These are phyloP conservation scores for Zeuzera pyrina DNA, from an alignment of 2,888 invertebrate genomes.

Conservation along the genomic window DNA sequence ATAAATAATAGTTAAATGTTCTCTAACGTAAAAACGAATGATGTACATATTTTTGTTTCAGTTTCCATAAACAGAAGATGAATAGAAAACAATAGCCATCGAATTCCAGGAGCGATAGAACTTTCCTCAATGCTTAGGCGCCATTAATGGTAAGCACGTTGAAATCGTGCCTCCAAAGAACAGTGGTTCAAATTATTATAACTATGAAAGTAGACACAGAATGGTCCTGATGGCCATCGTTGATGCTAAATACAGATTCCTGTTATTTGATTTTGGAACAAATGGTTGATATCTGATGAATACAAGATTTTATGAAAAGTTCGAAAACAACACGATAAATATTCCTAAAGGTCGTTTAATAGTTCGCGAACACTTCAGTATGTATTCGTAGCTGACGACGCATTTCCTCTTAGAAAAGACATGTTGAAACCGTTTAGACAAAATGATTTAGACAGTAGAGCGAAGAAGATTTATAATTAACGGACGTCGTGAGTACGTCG, in stretches of 20 bases:
- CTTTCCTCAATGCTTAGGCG: conserved; percentile 5
- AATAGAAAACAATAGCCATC: too few relatives aligned
- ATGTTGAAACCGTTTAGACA: conserved; percentile 3
- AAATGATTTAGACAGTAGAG: conserved; percentile 2
- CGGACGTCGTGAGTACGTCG: conserved; percentile 3
- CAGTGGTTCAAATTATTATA: conserved; percentile 4
- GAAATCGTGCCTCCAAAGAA: conserved; percentile 3
- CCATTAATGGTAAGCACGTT: conserved; percentile 6
- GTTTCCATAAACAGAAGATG: too few relatives aligned
- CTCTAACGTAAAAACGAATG: too few relatives aligned
- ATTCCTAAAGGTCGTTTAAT: conserved; percentile 1
- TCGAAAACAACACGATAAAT: neutral
- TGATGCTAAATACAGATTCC: conserved; percentile 7
- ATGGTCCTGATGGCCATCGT: conserved; percentile 7
- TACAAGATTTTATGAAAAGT: conserved; percentile 1
- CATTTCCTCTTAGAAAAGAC: neutral
- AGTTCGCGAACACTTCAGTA: neutral
- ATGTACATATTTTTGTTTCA: too few relatives aligned
- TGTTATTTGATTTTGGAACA: conserved; percentile 7
- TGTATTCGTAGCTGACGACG: neutral
- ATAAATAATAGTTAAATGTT: too few relatives aligned
- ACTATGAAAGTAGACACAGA: neutral
- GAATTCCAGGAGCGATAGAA: conserved; percentile 2
- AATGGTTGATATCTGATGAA: conserved; percentile 4
- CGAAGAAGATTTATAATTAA: conserved; percentile 3